These are phyloP conservation scores for Philopedon plagiatum DNA, from an alignment of 2,888 invertebrate species.

Conservation along the genomic window DNA sequence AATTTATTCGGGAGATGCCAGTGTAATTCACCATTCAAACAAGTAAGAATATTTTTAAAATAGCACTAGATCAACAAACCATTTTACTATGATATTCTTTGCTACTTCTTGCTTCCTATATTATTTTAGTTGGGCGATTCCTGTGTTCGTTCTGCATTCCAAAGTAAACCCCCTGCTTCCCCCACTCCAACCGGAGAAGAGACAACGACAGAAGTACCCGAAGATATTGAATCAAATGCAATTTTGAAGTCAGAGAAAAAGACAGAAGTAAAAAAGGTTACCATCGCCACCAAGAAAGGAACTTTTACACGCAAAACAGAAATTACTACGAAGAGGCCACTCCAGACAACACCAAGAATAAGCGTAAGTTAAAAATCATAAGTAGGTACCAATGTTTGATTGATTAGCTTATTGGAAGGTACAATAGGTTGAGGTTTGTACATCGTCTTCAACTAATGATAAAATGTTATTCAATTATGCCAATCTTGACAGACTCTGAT, in stretches of 20 bases:
- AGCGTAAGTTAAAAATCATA: not conserved
- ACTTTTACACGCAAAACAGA: conserved; percentile 14
- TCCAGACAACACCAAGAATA: conserved; percentile 4
- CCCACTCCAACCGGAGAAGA: conserved; percentile 53
- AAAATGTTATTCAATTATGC: too few species aligned
- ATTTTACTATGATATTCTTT: too few species aligned
- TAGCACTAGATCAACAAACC: not conserved
- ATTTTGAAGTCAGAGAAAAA: conserved; percentile 28
- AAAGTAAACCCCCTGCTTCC: conserved; percentile 58
- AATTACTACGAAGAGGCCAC: not conserved
- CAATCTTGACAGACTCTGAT: too few species aligned
- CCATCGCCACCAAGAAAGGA: conserved; percentile 1
- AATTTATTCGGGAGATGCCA: conserved; percentile 91
- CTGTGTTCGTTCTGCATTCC: conserved; percentile 72
- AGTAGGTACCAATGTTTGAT: too few species aligned
- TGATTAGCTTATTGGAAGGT: too few species aligned
- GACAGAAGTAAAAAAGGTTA: conserved; percentile 25
- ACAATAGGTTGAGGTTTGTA: too few species aligned
- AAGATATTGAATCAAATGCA: conserved; percentile 54
- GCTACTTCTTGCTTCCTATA: too few species aligned
- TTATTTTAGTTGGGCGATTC: conserved; percentile 71
- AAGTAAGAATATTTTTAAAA: conserved; percentile 59
- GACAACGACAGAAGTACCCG: conserved; percentile 54
- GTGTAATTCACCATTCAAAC: conserved; percentile 79
- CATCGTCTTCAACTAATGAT: too few species aligned